Percentiles rank a stretch among this genome's conserved stretches.
These are phyloP conservation scores for Nyctibius bracteatus DNA, from an alignment of 2,113 vertebrate species.

Conservation along the genomic window DNA sequence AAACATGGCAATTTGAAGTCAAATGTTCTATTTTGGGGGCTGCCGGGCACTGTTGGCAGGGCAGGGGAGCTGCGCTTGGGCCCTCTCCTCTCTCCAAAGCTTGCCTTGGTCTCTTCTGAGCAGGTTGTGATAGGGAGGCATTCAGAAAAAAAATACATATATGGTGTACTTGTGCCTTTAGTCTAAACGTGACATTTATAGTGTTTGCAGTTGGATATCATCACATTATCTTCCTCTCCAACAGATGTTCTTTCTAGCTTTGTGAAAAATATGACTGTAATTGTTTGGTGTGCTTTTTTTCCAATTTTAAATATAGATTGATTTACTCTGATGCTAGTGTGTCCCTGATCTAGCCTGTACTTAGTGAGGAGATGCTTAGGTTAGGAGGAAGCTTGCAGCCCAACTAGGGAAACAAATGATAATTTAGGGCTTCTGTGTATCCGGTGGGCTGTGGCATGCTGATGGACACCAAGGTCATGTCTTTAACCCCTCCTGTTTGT, in stretches of 20 bases:
- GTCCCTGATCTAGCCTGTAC: background rate
- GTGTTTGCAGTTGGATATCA: background rate
- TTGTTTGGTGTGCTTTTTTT: background rate
- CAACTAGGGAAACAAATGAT: background rate
- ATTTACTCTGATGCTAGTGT: background rate
- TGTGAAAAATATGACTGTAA: background rate
- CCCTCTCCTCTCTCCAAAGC: background rate
- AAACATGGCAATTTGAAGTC: slow-evolving; percentile 30
- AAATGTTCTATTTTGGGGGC: slow-evolving; percentile 27
- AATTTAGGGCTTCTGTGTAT: background rate
- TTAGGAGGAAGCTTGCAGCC: background rate
- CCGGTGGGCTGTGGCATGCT: background rate
- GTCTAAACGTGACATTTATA: background rate
- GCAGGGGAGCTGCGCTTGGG: background rate
- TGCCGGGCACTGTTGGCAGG: background rate
- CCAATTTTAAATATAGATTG: background rate
- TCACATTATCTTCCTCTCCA: background rate
- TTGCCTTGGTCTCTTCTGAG: background rate
- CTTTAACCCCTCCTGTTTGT: background rate
- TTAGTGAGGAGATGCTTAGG: background rate
- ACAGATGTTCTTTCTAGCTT: background rate
- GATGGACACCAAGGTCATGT: background rate
- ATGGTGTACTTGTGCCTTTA: background rate
- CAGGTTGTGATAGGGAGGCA: background rate
- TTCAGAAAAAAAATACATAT: background rate